Percentiles rank a stretch among this genome's conserved stretches.
Evolutionary conservation across 2,113 vertebrate species (phyloP).

Genomic region (Lycocorax pyrrhopterus): DNA sequence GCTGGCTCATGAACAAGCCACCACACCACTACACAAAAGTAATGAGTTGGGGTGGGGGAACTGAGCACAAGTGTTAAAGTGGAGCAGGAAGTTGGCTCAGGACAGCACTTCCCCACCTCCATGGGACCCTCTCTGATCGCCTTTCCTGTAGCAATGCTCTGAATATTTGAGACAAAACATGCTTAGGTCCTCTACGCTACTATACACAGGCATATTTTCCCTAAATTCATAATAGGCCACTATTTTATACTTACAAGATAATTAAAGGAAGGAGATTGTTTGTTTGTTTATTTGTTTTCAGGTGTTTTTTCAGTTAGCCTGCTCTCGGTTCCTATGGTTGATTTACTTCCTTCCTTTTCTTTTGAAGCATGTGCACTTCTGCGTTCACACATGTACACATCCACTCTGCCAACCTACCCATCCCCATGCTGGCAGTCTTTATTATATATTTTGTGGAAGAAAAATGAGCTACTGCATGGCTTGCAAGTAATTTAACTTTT

Average conservation of each 20-base stretch:
- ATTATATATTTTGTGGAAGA: background rate
- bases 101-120: background rate
- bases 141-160: background rate
- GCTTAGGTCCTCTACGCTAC: background rate
- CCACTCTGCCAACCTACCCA: background rate
- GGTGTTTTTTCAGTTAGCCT: background rate
- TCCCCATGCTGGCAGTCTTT: background rate
- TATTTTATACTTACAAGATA: background rate
- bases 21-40: background rate
- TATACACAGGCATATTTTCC: background rate
- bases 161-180: background rate
- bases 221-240: background rate
- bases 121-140: background rate
- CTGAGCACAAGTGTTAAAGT: background rate
- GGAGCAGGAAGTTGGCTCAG: background rate
- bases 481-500: conserved; percentile 40
- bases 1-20: background rate
- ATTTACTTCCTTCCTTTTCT: background rate
- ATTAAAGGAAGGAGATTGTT: background rate
- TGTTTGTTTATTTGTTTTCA: background rate
- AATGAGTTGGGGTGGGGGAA: background rate
- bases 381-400: background rate
- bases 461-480: background rate
- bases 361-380: background rate
- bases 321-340: background rate